phyloP scores from a whole-genome alignment of 2,113 vertebrate genomes.

The Pseudorectes ferrugineus region DNA sequence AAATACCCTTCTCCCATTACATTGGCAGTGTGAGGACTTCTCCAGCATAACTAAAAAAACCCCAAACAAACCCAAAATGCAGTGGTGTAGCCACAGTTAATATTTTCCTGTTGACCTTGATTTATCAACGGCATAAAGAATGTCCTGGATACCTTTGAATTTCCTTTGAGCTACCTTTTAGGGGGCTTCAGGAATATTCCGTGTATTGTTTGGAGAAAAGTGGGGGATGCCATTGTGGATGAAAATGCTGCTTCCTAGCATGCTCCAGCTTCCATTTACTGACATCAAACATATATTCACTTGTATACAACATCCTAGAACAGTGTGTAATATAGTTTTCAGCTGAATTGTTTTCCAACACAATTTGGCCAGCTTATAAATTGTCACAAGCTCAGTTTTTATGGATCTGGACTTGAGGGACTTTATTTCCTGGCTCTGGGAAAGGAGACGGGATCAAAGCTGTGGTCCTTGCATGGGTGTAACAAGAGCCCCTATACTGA shows the following conservation, averaged over 20 bases:
- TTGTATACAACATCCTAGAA: not conserved
- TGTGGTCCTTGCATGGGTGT: not conserved
- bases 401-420: not conserved
- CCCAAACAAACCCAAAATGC: not conserved
- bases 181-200: not conserved
- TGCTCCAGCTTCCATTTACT: not conserved
- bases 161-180: not conserved
- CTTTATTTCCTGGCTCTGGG: not conserved
- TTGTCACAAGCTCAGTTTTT: not conserved
- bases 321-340: not conserved
- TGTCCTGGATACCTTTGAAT: not conserved
- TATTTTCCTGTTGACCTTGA: not conserved
- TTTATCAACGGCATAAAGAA: not conserved
- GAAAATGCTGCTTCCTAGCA: not conserved
- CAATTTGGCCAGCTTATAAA: not conserved
- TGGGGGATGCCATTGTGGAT: not conserved
- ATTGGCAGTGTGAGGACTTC: not conserved
- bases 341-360: not conserved
- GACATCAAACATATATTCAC: not conserved
- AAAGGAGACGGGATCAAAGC: not conserved
- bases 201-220: not conserved
- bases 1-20: not conserved
- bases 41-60: not conserved
- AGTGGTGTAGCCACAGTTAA: not conserved
- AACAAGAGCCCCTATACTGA: not conserved